Base-by-base conservation (phyloP, 2,888 invertebrate species). In the Pseudanteris insignis region DNA sequence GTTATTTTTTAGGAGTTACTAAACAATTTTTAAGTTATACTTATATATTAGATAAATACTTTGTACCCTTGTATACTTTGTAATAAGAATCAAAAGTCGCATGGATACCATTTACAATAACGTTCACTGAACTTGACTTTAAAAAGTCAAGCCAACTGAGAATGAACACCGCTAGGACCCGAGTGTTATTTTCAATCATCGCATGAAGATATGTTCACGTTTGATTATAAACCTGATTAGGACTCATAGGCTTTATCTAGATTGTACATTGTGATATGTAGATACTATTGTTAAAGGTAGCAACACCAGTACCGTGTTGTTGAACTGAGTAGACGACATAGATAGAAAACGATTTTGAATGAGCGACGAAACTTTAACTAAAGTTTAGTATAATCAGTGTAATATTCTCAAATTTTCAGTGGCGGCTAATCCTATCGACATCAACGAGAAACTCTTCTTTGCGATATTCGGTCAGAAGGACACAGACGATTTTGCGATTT, bases 371-470 rank as follows among this genome's bases (percentile, higher is more conserved):
- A 15, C 18, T 21, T 7, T 24, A 7, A 12, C 8, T 10, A 6
- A 6, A 21, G 6, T 11, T 21, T 13, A 1, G 9, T n/a, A 4
- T 36, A 40, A 44, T 7, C 9, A 46, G 40, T 26, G 7, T 32
- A 10, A n/a, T 38, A 43, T n/a, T 38, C 41, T 47, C 11, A 12
- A 37, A 54, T 63, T 86, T 87, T 80, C 90, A 94, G 94, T 94
- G 82, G 87, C 88, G 79, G 91, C 92, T 87, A 91, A 90, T 83
- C 92, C 94, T 73, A 83, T 94, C 75, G 89, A 91, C 80, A 94
- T 96, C 69, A 94, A 97, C 83, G 97, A 98, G 85, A 88, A 96
- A 84, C 88, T 99, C 75, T 99, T 98, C 88, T 99, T 96, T 84
- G 95, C 96, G 71, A 91, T 98, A 78, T 98, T 98, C 83, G 98